These are phyloP conservation scores for Phasianus colchicus DNA, from an alignment of 2,113 vertebrate genomes.

Conservation along the genomic window DNA sequence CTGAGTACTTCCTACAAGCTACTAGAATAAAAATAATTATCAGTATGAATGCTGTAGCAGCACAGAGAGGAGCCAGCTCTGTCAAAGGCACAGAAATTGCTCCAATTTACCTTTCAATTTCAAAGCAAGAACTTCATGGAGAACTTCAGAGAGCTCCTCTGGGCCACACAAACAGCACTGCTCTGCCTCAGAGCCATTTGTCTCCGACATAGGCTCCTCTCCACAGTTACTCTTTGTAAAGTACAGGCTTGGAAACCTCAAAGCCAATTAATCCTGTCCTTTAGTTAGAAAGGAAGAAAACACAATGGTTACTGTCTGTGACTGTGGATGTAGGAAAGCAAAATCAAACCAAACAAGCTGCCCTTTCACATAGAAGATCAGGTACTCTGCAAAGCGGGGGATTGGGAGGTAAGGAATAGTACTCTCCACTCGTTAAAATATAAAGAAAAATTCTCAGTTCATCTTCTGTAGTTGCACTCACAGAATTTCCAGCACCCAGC, in stretches of 20 bases:
- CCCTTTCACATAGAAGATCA: neutral
- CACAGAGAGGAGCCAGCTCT: neutral
- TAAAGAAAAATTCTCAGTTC: neutral
- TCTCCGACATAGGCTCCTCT: neutral
- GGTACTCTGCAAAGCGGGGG: neutral
- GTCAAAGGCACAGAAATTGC: neutral
- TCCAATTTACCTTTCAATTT: neutral
- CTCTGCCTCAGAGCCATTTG: neutral
- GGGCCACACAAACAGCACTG: neutral
- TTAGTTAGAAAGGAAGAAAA: neutral
- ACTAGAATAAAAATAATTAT: neutral
- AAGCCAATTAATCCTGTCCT: neutral
- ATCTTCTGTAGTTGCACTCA: neutral
- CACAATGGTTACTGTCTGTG: neutral
- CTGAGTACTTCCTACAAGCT: neutral
- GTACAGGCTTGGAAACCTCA: neutral
- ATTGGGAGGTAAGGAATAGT: neutral
- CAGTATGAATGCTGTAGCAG: neutral
- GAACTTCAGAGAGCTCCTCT: neutral
- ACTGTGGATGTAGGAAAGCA: rapidly evolving
- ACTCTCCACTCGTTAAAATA: neutral
- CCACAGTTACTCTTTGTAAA: neutral
- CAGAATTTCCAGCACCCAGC: neutral
- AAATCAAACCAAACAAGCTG: neutral
- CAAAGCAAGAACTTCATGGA: neutral